Evolutionary conservation across 2,888 invertebrate genomes (phyloP).

Genomic region (Trichopoda pennipes): DNA sequence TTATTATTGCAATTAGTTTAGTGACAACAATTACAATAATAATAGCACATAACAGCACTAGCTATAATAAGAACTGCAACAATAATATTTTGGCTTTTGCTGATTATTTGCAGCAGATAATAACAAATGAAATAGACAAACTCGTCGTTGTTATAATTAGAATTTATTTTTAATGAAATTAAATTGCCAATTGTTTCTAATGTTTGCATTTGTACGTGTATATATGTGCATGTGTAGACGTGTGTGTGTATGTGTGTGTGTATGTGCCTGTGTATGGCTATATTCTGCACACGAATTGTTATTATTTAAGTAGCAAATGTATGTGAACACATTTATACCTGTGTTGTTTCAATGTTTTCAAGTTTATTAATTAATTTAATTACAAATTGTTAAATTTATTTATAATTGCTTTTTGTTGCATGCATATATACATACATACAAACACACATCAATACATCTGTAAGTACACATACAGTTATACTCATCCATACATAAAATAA

Average conservation of each 20-base stretch:
- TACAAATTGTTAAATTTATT: conserved; percentile 69
- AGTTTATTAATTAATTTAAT: conserved; percentile 69
- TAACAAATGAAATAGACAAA: conserved; percentile 67
- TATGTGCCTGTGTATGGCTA: background rate
- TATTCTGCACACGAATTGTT: background rate
- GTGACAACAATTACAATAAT: conserved; percentile 65
- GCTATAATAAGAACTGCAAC: conserved; percentile 7
- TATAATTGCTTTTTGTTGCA: conserved; percentile 63
- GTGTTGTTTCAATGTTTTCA: conserved; percentile 47
- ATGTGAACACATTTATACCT: background rate
- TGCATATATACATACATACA: background rate
- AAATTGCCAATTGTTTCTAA: conserved; percentile 74
- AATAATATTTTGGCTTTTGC: conserved; percentile 57
- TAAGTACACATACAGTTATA: background rate
- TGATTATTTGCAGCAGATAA: conserved; percentile 74
- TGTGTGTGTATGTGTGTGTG: background rate
- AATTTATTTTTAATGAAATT: conserved; percentile 74
- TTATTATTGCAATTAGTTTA: conserved; percentile 67
- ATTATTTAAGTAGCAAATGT: conserved; percentile 18
- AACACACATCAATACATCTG: background rate
- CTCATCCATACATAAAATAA: too few species aligned
- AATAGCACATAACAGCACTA: conserved; percentile 21
- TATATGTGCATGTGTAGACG: background rate
- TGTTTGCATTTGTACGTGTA: conserved; percentile 4
- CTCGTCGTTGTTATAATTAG: conserved; percentile 78